Evolutionary conservation across 2,888 invertebrate genomes (phyloP).

Genomic region (Melanophora roralis): DNA sequence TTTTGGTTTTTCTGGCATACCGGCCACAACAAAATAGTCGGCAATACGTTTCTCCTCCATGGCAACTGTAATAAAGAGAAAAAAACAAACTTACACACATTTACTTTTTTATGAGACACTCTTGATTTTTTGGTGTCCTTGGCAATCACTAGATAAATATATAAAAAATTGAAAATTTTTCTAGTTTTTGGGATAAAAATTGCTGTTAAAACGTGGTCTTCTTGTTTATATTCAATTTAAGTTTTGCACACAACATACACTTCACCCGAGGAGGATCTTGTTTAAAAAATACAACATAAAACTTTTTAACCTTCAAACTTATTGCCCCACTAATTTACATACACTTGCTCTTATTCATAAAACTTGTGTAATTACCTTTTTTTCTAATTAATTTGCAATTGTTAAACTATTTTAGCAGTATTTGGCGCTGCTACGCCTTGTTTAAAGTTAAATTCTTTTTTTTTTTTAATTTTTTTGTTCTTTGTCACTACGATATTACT

Average conservation of each 20-base stretch:
- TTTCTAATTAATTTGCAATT: background rate
- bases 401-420: slow-evolving; percentile 1
- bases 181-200: background rate
- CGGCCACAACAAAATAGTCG: slow-evolving; percentile 99
- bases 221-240: slow-evolving; percentile 33
- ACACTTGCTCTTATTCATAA: background rate
- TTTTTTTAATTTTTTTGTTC: slow-evolving; percentile 28
- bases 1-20: slow-evolving; percentile 89
- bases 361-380: background rate
- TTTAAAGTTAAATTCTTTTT: slow-evolving; percentile 2
- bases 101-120: background rate
- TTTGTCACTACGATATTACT: slow-evolving; percentile 35
- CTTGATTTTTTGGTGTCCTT: slow-evolving; percentile 45
- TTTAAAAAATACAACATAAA: slow-evolving; percentile 9
- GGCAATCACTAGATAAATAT: slow-evolving; percentile 40
- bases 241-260: slow-evolving; percentile 12
- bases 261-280: background rate
- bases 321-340: background rate
- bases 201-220: slow-evolving; percentile 54
- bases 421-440: slow-evolving; percentile 37
- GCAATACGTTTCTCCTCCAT: slow-evolving; percentile 94
- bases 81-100: slow-evolving; percentile 15
- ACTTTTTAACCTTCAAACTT: slow-evolving; percentile 39
- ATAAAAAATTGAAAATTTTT: slow-evolving; percentile 29
- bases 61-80: slow-evolving; percentile 41